phyloP scores from a whole-genome alignment of 1,140 invertebrate genomes.

The Eumeta japonica region DNA sequence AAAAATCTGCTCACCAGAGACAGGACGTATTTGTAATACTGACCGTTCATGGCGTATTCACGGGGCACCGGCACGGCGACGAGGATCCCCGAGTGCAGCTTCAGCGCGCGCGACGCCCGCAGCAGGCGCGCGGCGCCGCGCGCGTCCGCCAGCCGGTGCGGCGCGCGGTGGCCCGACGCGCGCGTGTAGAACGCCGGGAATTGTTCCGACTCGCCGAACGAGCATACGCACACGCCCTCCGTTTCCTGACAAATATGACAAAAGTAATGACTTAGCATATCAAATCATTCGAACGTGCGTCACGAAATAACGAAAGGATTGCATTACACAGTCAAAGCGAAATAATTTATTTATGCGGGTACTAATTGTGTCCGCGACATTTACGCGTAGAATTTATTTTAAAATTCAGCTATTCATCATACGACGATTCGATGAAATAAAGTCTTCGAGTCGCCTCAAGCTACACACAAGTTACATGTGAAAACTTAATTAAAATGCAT shows the following conservation, averaged over 20 bases:
- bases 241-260: slow-evolving; percentile 73
- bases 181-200: slow-evolving; percentile 91
- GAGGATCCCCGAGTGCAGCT: slow-evolving; percentile 77
- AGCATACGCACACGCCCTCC: slow-evolving; percentile 86
- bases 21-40: too few species aligned
- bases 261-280: slow-evolving; percentile 6
- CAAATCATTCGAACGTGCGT: too few species aligned
- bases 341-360: slow-evolving; percentile 8
- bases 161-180: slow-evolving; percentile 68
- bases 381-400: too few species aligned
- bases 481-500: too few species aligned
- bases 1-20: too few species aligned
- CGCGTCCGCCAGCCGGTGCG: slow-evolving; percentile 64
- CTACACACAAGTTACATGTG: too few species aligned
- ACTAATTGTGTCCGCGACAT: too few species aligned
- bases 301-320: slow-evolving; percentile 6
- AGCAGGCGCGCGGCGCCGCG: slow-evolving; percentile 74
- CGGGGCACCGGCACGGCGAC: slow-evolving; percentile 89
- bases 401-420: too few species aligned
- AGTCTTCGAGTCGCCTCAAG: too few species aligned
- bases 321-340: slow-evolving; percentile 3
- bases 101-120: slow-evolving; percentile 57
- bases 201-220: slow-evolving; percentile 61
- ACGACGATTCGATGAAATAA: too few species aligned
- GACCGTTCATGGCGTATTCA: slow-evolving; percentile 64